Evolutionary conservation across 2,888 invertebrate genomes (phyloP).

Genomic region (Sinohyriopsis cumingii): DNA sequence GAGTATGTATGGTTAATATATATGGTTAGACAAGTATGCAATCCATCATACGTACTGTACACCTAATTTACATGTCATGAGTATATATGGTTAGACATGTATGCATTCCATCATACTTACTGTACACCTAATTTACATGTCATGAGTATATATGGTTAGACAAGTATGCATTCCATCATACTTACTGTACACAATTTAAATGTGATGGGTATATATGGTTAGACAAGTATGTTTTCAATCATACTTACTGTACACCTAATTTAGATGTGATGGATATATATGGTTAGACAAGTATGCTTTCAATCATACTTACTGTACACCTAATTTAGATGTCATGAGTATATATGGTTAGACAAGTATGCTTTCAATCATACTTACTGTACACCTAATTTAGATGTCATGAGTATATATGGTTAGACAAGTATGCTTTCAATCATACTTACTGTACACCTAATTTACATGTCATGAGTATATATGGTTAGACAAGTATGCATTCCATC

Average conservation of each 20-base stretch:
- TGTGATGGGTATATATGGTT: background rate
- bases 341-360: background rate
- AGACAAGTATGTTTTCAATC: background rate
- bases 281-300: too few species aligned
- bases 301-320: conserved; percentile 23
- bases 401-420: too few species aligned
- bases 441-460: too few species aligned
- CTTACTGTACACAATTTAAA: conserved; percentile 29
- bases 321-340: conserved; percentile 14
- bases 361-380: conserved; percentile 71
- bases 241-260: conserved; percentile 73
- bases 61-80: conserved; percentile 27
- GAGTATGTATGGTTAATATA: too few species aligned
- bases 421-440: too few species aligned
- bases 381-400: too few species aligned
- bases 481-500: background rate
- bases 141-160: too few species aligned
- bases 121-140: conserved; percentile 28
- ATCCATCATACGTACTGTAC: conserved; percentile 23
- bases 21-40: too few species aligned
- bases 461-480: too few species aligned
- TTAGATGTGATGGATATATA: too few species aligned
- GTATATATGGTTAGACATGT: too few species aligned
- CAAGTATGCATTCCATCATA: background rate
- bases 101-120: conserved; percentile 12